Evolutionary conservation across 1,140 invertebrate species (phyloP).

Genomic region (Drosophila tropicalis): DNA sequence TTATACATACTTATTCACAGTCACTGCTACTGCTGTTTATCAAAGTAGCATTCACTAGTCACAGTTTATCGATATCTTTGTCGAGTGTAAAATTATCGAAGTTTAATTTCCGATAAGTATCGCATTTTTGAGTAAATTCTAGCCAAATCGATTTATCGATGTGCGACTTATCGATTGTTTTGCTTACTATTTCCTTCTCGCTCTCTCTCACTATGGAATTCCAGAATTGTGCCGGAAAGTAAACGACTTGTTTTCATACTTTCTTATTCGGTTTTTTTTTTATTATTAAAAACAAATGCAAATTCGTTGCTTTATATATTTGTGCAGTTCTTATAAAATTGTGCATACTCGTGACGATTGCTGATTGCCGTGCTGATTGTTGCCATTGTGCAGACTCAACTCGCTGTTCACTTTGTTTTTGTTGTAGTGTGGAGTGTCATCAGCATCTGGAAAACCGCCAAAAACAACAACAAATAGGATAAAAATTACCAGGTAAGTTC

Average conservation of each 20-base stretch:
- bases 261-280: constrained; percentile 19
- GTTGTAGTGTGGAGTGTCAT: constrained; percentile 63
- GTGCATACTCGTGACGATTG: constrained; percentile 81
- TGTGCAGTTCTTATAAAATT: constrained; percentile 74
- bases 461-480: constrained; percentile 13
- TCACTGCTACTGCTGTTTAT: constrained; percentile 9
- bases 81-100: too few species aligned
- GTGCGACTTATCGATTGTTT: too few species aligned
- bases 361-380: constrained; percentile 47
- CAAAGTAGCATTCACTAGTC: neutral
- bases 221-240: constrained; percentile 12
- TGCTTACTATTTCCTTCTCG: too few species aligned
- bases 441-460: constrained; percentile 40
- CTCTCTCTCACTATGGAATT: neutral
- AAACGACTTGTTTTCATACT: constrained; percentile 17
- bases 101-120: too few species aligned
- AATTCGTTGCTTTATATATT: constrained; percentile 37
- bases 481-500: constrained; percentile 44
- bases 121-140: too few species aligned
- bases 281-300: constrained; percentile 71
- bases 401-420: constrained; percentile 77
- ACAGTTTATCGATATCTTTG: neutral
- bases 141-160: too few species aligned
- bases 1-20: constrained; percentile 37
- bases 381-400: constrained; percentile 64